phyloP scores from a whole-genome alignment of 1,140 invertebrate genomes.

The Polypedilum vanderplanki region DNA sequence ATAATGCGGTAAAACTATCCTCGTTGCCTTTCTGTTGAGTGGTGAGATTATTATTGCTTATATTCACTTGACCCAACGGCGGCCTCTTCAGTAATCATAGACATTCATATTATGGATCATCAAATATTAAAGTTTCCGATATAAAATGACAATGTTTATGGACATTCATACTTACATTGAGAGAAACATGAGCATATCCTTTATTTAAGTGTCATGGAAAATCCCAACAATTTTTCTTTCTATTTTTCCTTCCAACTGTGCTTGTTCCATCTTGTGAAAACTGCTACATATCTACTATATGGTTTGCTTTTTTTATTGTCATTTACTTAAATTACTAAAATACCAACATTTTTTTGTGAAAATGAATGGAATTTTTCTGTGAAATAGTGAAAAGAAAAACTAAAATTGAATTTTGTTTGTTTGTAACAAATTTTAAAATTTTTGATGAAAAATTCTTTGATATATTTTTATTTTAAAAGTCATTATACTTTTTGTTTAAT shows the following conservation, averaged over 20 bases:
- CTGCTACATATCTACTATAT: background rate
- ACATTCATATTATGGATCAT: constrained; percentile 18
- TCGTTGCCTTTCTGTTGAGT: background rate
- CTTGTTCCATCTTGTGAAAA: background rate
- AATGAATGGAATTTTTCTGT: too few relatives aligned
- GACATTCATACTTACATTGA: background rate
- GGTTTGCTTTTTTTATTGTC: background rate
- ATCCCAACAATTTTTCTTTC: background rate
- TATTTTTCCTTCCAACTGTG: background rate
- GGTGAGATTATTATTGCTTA: too few relatives aligned
- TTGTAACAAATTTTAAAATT: too few relatives aligned
- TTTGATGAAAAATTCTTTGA: too few relatives aligned
- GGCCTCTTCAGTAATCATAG: background rate
- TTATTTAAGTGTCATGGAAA: background rate
- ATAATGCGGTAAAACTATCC: constrained; percentile 13
- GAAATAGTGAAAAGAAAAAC: too few relatives aligned
- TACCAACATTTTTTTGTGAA: background rate
- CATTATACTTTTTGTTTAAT: too few relatives aligned
- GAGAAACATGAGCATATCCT: background rate
- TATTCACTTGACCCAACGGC: too few relatives aligned
- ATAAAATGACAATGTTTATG: constrained; percentile 14
- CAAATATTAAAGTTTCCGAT: constrained; percentile 19
- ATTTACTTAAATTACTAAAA: background rate
- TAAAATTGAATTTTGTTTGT: too few relatives aligned
- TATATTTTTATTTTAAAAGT: too few relatives aligned